Evolutionary conservation across 2,797 vertebrate species (phyloP), one percentile per base, ranked within the genome.

Genomic region (Chloroceryle amazona): DNA sequence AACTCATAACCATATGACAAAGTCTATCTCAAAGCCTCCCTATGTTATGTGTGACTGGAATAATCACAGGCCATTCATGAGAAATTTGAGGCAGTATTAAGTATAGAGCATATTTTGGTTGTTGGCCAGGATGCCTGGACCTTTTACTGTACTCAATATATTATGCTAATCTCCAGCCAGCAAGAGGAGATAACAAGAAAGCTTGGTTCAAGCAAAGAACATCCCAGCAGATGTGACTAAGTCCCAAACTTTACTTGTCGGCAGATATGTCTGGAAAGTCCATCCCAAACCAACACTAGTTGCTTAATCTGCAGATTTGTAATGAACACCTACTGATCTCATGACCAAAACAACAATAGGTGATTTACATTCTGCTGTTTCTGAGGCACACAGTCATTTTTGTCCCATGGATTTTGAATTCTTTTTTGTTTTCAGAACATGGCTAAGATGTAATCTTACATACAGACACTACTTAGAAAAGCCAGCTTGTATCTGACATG

Each of bases 11-110:
- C 2, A 4, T 37, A 93, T 54, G 67, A 94, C 82, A 61, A 89
- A 94, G 47, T 86, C 89, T 89, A 28, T 81, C 88, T 93, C 83
- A 86, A 89, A 92, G 63, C 52, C 57, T 87, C 72, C 68, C 10
- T 1, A 15, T 79, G 89, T 92, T 96, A 94, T 92, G 86, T 96
- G 73, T 65, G 78, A 93, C 90, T 74, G 55, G 71, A 92, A 91
- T 61, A 90, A 92, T 85, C 83, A 89, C 66, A 93, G 63, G 80
- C 13, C 60, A 71, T 61, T 79, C 88, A 87, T 39, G 57, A 95
- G 86, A 89, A 93, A 89, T 63, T 31, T 61, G 61, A 90, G 57
- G 86, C 81, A 89, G 37, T 61, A 81, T 85, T 83, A 94, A 83
- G 47, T 12, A 61, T 3, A 81, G 29, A 91, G 31, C 55, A 71